Base-by-base conservation (phyloP, 2,888 invertebrate species). In the Molorchus minor region DNA sequence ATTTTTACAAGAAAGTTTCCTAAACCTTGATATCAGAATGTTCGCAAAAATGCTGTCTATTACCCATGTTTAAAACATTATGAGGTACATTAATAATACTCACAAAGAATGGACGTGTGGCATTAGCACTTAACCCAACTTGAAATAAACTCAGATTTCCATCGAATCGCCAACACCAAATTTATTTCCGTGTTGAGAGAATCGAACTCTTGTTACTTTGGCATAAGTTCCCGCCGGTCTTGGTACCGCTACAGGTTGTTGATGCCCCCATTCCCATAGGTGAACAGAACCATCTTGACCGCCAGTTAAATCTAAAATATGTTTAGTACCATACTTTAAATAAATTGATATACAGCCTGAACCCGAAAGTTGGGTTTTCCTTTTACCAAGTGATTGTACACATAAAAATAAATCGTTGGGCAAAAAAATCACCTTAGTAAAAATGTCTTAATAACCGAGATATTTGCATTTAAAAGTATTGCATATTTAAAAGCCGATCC, bases 131-230 rank as follows among this genome's bases (percentile, higher is more conserved):
- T 61, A 93, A 86, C 40, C 91, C 90, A 61, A 96, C 91, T 85
- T 96, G 96, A 91, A 96, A 99, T 74, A 99, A 84, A 73, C 96
- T 96, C 15, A 99, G 84, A 79, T 95, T 93, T 15, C 99, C 99
- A 80, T 99, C 99, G 95, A 94, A 82, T 99, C 99, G 16, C 94
- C 94, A 1, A 98, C 97, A 25, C 98, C 98, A 81, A 99, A 98
- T 83, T 98, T 98, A 83, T 97, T 98, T 58, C 98, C 98, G 80
- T 98, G 96, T 76, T 94, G 93, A 43, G 94, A 95, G 84, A 98
- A 98, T 58, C 94, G 87, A n/a, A 97, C 94, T 65, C 96, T 87
- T 1, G 96, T 96, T 57, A 98, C 98, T 82, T 94, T 94, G 25
- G 94, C 95, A 81, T 93, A 96, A 3, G 97, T 96, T 25, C 97